Percentiles rank a stretch among this genome's conserved stretches.
Evolutionary conservation across 2,888 invertebrate species (phyloP).

Genomic region (Troglohyphantes excavatus): DNA sequence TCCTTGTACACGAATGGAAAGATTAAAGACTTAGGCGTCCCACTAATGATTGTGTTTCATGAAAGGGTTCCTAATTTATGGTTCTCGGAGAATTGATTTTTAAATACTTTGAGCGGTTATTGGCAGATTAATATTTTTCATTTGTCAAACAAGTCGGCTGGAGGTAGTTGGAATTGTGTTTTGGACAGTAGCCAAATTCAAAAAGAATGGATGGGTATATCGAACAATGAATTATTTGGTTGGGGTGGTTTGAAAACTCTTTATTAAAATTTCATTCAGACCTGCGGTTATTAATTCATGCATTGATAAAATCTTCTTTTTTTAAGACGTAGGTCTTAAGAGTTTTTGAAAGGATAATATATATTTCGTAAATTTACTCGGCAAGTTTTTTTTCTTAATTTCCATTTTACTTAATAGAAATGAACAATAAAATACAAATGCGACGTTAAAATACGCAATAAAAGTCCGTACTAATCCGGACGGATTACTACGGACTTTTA

Average conservation of each 20-base stretch:
- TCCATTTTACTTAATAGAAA: too few species aligned
- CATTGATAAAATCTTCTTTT: too few species aligned
- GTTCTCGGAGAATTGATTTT: constrained; percentile 69
- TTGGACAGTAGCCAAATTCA: constrained; percentile 42
- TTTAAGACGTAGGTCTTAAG: too few species aligned
- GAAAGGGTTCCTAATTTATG: constrained; percentile 62
- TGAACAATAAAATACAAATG: too few species aligned
- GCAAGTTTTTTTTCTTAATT: too few species aligned
- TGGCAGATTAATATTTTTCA: constrained; percentile 66
- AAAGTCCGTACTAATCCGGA: too few species aligned
- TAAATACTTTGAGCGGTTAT: constrained; percentile 68
- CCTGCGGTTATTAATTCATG: constrained; percentile 29
- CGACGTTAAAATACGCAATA: too few species aligned
- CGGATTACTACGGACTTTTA: too few species aligned
- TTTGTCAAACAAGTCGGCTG: constrained; percentile 51
- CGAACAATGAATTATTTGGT: constrained; percentile 34
- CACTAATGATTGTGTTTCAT: constrained; percentile 56
- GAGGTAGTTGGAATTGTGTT: constrained; percentile 2
- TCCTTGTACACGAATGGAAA: constrained; percentile 34
- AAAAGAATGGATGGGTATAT: constrained; percentile 20
- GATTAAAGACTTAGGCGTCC: constrained; percentile 53
- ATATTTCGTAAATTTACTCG: too few species aligned
- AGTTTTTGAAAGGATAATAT: too few species aligned
- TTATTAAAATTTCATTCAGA: constrained; percentile 20
- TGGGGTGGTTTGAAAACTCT: background rate